phyloP scores from a whole-genome alignment of 2,888 invertebrate species.

The Ophion slaviceki region DNA sequence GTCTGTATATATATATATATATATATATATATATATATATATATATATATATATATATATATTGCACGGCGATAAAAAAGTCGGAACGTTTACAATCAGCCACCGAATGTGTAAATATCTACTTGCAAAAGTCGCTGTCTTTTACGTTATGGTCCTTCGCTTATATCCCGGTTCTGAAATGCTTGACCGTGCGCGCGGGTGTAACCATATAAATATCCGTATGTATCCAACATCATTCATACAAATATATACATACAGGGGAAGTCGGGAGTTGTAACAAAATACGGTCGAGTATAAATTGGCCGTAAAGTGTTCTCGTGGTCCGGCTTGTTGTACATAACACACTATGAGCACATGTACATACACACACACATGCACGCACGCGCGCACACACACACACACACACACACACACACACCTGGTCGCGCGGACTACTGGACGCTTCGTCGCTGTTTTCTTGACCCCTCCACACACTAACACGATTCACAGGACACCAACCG shows the following conservation, averaged over 20 bases:
- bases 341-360: slow-evolving; percentile 6
- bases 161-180: slow-evolving; percentile 6
- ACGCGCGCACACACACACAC: too few relatives aligned
- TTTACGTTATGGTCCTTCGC: slow-evolving; percentile 25
- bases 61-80: background rate
- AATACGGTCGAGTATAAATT: slow-evolving; percentile 70
- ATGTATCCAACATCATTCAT: background rate
- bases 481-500: slow-evolving; percentile 14
- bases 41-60: too few relatives aligned
- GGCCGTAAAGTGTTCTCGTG: slow-evolving; percentile 69
- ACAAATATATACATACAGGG: slow-evolving; percentile 64
- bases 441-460: slow-evolving; percentile 41
- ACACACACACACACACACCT: background rate
- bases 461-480: slow-evolving; percentile 9
- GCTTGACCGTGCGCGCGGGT: slow-evolving; percentile 45
- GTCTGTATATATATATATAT: too few relatives aligned
- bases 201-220: slow-evolving; percentile 45
- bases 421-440: slow-evolving; percentile 39
- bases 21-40: too few relatives aligned
- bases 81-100: slow-evolving; percentile 35
- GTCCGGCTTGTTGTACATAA: slow-evolving; percentile 30
- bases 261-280: slow-evolving; percentile 68
- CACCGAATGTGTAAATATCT: slow-evolving; percentile 7
- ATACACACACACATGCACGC: background rate
- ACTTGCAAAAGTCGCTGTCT: slow-evolving; percentile 32